Percentiles rank a stretch among this genome's conserved stretches.
Conservation (phyloP, 2,888 invertebrate species). For the Tholera decimalis region DNA sequence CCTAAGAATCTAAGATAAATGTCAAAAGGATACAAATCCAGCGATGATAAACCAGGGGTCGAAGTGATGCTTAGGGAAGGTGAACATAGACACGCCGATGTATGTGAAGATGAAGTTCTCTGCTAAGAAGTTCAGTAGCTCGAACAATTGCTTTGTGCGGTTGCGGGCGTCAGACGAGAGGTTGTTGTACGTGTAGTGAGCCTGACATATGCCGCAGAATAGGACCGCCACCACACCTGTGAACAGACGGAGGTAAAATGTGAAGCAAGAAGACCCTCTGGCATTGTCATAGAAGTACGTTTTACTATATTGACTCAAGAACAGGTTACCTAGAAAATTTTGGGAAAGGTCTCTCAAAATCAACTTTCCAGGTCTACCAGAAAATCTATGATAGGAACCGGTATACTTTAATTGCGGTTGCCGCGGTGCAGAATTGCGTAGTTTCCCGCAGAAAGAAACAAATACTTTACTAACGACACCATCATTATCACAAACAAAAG, state of each 20-base stretch:
- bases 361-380: conserved; percentile 14
- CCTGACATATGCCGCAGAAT: conserved; percentile 99
- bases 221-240: conserved; percentile 98
- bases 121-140: conserved; percentile 98
- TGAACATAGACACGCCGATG: conserved; percentile 99
- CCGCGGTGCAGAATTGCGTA: conserved; percentile 1
- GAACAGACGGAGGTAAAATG: neutral
- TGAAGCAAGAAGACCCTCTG: neutral
- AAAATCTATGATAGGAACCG: conserved; percentile 3
- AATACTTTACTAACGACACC: conserved; percentile 4
- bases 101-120: conserved; percentile 99
- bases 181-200: conserved; percentile 99
- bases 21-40: conserved; percentile 97
- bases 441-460: conserved; percentile 23
- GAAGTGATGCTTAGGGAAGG: conserved; percentile 98
- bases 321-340: neutral
- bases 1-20: neutral
- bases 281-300: neutral
- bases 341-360: neutral
- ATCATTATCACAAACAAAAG: conserved; percentile 23
- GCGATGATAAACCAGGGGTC: conserved; percentile 97
- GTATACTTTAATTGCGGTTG: conserved; percentile 10
- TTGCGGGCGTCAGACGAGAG: conserved; percentile 96
- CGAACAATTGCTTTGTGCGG: conserved; percentile 98
- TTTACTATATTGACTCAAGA: neutral